phyloP scores from a whole-genome alignment of 2,888 invertebrate genomes.

The Orthosia cruda region DNA sequence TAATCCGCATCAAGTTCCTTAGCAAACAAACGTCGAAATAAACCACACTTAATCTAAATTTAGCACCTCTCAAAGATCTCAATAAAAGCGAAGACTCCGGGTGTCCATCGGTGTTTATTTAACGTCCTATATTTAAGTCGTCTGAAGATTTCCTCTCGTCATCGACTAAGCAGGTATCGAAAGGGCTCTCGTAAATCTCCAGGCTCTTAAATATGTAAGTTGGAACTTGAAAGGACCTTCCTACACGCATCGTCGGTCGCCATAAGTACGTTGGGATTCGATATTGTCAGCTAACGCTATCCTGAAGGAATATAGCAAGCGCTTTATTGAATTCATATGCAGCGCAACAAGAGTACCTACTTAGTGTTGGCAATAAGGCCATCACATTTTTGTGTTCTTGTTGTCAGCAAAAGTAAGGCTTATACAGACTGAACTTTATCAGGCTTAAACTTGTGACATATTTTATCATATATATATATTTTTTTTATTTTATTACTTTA shows the following conservation, averaged over 20 bases:
- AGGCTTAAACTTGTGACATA: background rate
- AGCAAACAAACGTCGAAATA: background rate
- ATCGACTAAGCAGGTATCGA: constrained; percentile 67
- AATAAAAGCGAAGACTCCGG: constrained; percentile 7
- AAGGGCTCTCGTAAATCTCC: constrained; percentile 85
- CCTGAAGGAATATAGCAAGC: constrained; percentile 76
- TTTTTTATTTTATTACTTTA: background rate
- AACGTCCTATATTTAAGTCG: constrained; percentile 29
- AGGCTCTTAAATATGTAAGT: constrained; percentile 84
- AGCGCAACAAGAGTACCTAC: constrained; percentile 43
- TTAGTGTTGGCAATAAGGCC: background rate
- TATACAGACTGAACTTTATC: background rate
- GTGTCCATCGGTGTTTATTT: constrained; percentile 35
- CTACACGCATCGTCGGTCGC: constrained; percentile 77
- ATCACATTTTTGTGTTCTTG: background rate
- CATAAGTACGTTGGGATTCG: constrained; percentile 85
- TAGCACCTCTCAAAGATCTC: constrained; percentile 2
- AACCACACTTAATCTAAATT: background rate
- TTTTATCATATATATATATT: background rate
- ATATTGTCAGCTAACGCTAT: constrained; percentile 79
- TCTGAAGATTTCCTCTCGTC: constrained; percentile 32
- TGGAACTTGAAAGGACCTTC: constrained; percentile 83
- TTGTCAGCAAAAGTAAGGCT: background rate
- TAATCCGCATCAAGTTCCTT: background rate
- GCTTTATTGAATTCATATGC: constrained; percentile 79